Evolutionary conservation across 37 sponge, comb jelly and placozoan genomes (phyloP), one percentile per base, ranked within the genome.

Genomic region (Spongilla lacustris): DNA sequence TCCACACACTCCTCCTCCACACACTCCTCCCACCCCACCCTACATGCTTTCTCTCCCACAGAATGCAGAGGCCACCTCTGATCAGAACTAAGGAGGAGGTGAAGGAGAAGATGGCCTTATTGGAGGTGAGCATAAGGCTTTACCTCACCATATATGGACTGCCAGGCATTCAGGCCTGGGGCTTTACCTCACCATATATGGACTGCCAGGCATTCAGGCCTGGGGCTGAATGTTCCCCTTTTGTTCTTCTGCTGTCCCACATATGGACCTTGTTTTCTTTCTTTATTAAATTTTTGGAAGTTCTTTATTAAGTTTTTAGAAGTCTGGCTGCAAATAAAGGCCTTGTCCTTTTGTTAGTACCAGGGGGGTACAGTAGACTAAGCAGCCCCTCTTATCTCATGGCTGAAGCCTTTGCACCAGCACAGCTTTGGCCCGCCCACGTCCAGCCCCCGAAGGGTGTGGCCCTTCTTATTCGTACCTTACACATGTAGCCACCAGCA

Each of bases 51-150:
- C 4, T 32, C 19, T 26, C 24, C 71, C 23, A 12, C 73, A 93
- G 94, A 78, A 5, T 96, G 96, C 84, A 93, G 84, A 46, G 95
- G 94, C 68, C 84, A 96, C 33, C 81, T 98, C 12, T 96, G n/a
- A 90, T 98, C 34, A 83, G 74, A 35, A 98, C 95, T 2, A 81
- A 73, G 48, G 91, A 81, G 31, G 80, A 90, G 25, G 96, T 96
- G 25, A 89, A 88, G 71, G 71, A 93, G 50, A 98, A 98, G 84
- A 36, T 96, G 26, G 84, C 86, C 36, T 77, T 98, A 46, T 71
- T 98, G 3, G 95, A 98, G 83, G 96, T 95, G 22, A 76, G 84
- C 4, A 14, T n/a, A 32, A 5, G 2, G 24, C 50, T 24, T 1
- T 27, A 28, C 25, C 68, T n/a, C 32, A 46, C 10, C n/a, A n/a